Evolutionary conservation across 2,888 invertebrate genomes (phyloP).

Genomic region (Cheilosia pagana): DNA sequence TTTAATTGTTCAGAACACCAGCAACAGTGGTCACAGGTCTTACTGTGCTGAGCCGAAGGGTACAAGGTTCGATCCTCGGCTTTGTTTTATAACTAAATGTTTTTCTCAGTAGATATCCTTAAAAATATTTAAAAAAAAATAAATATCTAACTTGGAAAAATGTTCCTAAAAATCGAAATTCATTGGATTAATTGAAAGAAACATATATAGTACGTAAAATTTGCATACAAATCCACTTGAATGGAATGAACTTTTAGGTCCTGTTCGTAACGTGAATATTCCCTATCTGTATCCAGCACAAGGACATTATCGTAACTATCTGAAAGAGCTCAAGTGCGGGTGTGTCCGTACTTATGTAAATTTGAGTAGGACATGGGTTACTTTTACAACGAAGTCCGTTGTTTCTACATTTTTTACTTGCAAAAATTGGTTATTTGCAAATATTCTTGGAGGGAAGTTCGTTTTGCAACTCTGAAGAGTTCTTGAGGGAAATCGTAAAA

Average conservation of each 20-base stretch:
- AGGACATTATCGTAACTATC: slow-evolving; percentile 10
- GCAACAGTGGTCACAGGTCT: too few species aligned
- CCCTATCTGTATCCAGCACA: not conserved
- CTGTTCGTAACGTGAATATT: not conserved
- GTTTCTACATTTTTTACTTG: not conserved
- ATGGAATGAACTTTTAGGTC: not conserved
- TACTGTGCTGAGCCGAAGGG: too few species aligned
- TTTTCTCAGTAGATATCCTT: too few species aligned
- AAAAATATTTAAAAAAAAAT: too few species aligned
- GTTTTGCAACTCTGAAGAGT: too few species aligned
- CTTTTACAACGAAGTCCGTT: not conserved
- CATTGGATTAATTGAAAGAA: slow-evolving; percentile 29
- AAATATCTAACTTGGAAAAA: not conserved
- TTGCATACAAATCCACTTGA: slow-evolving; percentile 13
- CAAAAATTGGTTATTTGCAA: not conserved
- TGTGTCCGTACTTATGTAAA: slow-evolving; percentile 7
- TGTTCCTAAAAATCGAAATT: not conserved
- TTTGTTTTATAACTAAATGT: too few species aligned
- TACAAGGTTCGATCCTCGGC: too few species aligned
- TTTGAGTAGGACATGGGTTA: not conserved
- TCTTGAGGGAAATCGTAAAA: too few species aligned
- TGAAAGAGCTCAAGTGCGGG: not conserved
- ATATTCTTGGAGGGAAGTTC: not conserved
- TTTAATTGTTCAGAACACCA: too few species aligned
- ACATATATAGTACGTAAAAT: slow-evolving; percentile 16